Base-by-base conservation (phyloP, 2,797 vertebrate genomes). In the Alcedo quadribrachys region DNA sequence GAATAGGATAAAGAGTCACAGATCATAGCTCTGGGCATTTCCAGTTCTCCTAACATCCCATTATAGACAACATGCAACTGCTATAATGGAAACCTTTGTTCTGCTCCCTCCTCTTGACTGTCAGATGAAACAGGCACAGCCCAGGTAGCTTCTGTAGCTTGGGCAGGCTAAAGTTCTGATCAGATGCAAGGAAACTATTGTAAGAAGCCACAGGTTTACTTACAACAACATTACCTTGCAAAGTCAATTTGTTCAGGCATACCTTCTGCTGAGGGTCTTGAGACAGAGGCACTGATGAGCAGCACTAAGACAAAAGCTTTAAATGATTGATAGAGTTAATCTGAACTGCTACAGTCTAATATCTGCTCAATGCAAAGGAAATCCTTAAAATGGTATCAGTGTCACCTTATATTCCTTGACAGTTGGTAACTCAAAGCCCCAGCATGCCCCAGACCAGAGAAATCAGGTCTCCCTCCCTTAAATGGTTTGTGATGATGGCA, bases 331-430 rank as follows among this genome's bases (percentile, higher is more conserved):
- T 74, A 86, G 0, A 2, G 6, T n/a, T 45, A 25, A 54, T 74
- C 54, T 66, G n/a, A 81, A 92, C 30, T 63, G 76, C 70, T 89
- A 57, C 54, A 74, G 84, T 83, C 91, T 93, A 84, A 45, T 97
- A 61, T 88, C 90, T 92, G 83, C 87, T 91, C 94, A 96, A 90
- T 18, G 50, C 58, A 94, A 95, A 94, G 58, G 21, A 69, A 76
- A 82, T 37, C 73, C 28, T 89, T 73, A 82, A 96, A 95, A 88
- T 51, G 86, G 73, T 76, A 91, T 45, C 6, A 0, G 8, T 88
- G 73, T 87, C 53, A 79, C 24, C 65, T 91, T 91, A 63, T 74
- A 74, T 81, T 85, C 73, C 54, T 74, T 68, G 46, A 79, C 40
- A 87, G 60, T 12, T 91, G 68, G 55, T 53, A 91, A 63, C 22